Percentiles rank a stretch among this genome's conserved stretches.
phyloP scores from a whole-genome alignment of 1,140 invertebrate genomes.

The Achatina immaculata region DNA sequence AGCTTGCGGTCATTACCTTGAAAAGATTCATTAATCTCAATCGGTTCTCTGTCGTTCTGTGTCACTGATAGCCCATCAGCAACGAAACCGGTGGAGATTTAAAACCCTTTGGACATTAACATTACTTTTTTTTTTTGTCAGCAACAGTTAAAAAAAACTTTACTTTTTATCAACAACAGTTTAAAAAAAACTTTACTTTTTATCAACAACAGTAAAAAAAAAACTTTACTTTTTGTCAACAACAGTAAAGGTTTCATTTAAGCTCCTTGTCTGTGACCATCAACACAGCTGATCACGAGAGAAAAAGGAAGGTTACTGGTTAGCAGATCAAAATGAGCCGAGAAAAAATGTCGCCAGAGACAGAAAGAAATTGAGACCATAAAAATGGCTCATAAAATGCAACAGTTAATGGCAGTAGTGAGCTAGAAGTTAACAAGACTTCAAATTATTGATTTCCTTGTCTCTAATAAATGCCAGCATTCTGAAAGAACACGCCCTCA shows the following conservation, averaged over 20 bases:
- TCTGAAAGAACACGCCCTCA: background rate
- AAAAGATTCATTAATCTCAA: too few relatives aligned
- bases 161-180: too few relatives aligned
- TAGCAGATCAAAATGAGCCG: constrained; percentile 12
- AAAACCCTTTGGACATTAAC: too few relatives aligned
- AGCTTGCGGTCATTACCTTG: too few relatives aligned
- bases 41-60: too few relatives aligned
- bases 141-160: too few relatives aligned
- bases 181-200: too few relatives aligned
- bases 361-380: background rate
- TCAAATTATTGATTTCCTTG: constrained; percentile 3
- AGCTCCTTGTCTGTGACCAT: background rate
- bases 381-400: constrained; percentile 15
- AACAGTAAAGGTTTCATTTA: background rate
- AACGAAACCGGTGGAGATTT: too few relatives aligned
- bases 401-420: constrained; percentile 4
- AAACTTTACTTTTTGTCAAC: background rate
- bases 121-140: too few relatives aligned
- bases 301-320: background rate
- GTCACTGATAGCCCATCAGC: too few relatives aligned
- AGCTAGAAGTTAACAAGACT: constrained; percentile 3
- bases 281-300: background rate
- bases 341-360: background rate
- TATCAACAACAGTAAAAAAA: too few relatives aligned
- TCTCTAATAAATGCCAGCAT: constrained; percentile 4